A percentile compares a stretch with the other conserved stretches of the same genome.
Evolutionary conservation across 2,888 invertebrate species (phyloP).

Genomic region (Cyrtodaria siliqua): DNA sequence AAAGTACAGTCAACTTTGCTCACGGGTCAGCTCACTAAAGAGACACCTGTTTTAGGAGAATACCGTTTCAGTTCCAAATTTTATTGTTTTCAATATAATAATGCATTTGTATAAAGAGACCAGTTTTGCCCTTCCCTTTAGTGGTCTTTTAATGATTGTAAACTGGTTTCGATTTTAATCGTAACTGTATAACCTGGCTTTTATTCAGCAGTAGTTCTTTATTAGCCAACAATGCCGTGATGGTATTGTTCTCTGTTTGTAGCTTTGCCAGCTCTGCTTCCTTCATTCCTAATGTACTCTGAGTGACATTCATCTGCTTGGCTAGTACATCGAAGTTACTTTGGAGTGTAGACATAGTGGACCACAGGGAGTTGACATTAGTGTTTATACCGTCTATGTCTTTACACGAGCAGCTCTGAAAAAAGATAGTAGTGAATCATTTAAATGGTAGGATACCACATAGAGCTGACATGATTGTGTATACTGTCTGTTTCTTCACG

Average conservation of each 20-base stretch:
- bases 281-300: slow-evolving; percentile 47
- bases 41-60: too few relatives aligned
- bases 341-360: slow-evolving; percentile 46
- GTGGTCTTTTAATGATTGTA: too few relatives aligned
- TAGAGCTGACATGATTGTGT: too few relatives aligned
- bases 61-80: too few relatives aligned
- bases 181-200: slow-evolving; percentile 47
- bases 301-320: slow-evolving; percentile 55
- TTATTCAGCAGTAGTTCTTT: slow-evolving; percentile 64
- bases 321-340: slow-evolving; percentile 51
- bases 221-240: slow-evolving; percentile 52
- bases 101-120: too few relatives aligned
- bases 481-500: too few relatives aligned
- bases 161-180: background rate
- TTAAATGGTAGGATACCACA: too few relatives aligned
- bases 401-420: slow-evolving; percentile 54
- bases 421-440: too few relatives aligned
- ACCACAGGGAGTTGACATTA: slow-evolving; percentile 54
- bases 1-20: too few relatives aligned
- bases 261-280: slow-evolving; percentile 30
- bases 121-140: too few relatives aligned
- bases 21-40: too few relatives aligned
- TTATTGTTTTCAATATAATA: too few relatives aligned
- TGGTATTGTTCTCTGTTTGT: slow-evolving; percentile 37
- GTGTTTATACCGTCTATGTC: slow-evolving; percentile 53